phyloP scores from a whole-genome alignment of 2,888 invertebrate genomes.

The Chromoteleia sp. region DNA sequence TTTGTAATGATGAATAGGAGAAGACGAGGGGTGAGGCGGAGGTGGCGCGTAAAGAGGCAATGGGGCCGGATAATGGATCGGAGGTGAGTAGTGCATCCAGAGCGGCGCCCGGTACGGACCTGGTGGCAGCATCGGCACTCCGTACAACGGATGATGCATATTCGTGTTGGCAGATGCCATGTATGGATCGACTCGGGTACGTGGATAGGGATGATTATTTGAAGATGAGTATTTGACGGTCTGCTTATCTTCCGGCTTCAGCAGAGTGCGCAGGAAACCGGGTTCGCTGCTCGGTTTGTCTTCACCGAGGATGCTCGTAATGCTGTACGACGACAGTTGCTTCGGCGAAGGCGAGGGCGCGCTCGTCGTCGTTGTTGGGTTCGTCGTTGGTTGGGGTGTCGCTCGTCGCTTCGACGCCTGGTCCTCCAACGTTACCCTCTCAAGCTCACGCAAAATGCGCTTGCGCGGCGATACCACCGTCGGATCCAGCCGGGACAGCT shows the following conservation, averaged over 20 bases:
- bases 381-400: conserved; percentile 75
- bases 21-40: conserved; percentile 78
- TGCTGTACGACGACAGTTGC: conserved; percentile 91
- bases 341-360: conserved; percentile 80
- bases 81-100: conserved; percentile 86
- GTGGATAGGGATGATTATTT: conserved; percentile 79
- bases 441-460: conserved; percentile 92
- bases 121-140: conserved; percentile 83
- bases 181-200: conserved; percentile 80
- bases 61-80: conserved; percentile 85
- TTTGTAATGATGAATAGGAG: conserved; percentile 83
- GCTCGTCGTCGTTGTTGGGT: conserved; percentile 69
- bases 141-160: conserved; percentile 82
- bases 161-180: conserved; percentile 79
- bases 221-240: conserved; percentile 80
- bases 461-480: conserved; percentile 92
- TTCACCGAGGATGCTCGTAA: conserved; percentile 92
- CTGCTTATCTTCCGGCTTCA: conserved; percentile 82
- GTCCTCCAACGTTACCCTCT: conserved; percentile 90
- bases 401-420: conserved; percentile 87
- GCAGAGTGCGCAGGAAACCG: conserved; percentile 82
- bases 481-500: conserved; percentile 83
- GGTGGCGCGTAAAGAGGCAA: conserved; percentile 82
- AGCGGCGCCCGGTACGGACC: conserved; percentile 85
- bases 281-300: conserved; percentile 85